Evolutionary conservation across 2,113 vertebrate species (phyloP).

Genomic region (Osmerus eperlanus): DNA sequence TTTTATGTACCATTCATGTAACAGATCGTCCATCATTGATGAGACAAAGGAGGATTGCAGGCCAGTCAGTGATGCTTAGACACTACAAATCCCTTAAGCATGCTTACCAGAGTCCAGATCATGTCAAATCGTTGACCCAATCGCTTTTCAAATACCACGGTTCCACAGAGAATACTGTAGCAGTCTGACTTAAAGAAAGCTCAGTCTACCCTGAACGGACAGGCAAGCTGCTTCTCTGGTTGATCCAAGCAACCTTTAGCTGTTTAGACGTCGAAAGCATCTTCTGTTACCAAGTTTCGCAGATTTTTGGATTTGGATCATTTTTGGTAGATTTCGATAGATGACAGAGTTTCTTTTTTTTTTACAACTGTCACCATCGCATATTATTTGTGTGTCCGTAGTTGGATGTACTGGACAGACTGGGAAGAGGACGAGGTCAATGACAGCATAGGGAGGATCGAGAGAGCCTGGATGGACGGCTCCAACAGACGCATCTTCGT

Average conservation of each 20-base stretch:
- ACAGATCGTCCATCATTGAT: constrained; percentile 58
- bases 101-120: constrained; percentile 56
- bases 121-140: constrained; percentile 58
- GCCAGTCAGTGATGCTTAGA: constrained; percentile 56
- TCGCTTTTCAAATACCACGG: constrained; percentile 56
- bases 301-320: no score
- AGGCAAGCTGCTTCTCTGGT: no score
- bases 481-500: constrained; percentile 89
- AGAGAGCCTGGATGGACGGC: constrained; percentile 98
- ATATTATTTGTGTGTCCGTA: constrained; percentile 14
- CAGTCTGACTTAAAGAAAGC: constrained; percentile 1
- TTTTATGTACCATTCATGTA: constrained; percentile 54
- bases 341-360: not conserved
- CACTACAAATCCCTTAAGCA: constrained; percentile 49
- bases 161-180: constrained; percentile 36
- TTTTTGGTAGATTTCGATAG: not conserved
- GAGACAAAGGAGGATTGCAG: constrained; percentile 49
- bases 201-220: not conserved
- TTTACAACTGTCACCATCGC: not conserved
- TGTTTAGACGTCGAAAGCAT: constrained; percentile 21
- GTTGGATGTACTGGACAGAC: constrained; percentile 99
- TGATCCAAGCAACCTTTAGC: constrained; percentile 12
- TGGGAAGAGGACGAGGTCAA: constrained; percentile 98
- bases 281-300: not conserved
- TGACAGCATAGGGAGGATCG: constrained; percentile 94